Evolutionary conservation across 1,140 invertebrate species (phyloP), one percentile per base, ranked within the genome.

Genomic region (Ruditapes philippinarum): DNA sequence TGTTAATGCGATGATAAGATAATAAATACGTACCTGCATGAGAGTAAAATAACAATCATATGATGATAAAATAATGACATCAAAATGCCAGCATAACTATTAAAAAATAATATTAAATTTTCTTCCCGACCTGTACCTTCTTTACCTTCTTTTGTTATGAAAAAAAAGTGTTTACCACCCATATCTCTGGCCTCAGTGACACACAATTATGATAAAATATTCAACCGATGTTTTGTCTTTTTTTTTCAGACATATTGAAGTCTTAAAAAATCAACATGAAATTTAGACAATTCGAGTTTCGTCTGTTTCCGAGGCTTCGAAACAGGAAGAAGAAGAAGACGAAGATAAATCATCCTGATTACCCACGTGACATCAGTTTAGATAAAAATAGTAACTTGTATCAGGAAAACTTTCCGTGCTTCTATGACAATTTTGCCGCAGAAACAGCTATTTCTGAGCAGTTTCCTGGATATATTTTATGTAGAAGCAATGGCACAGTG

Each of bases 221-320:
- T n/a, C n/a, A n/a, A n/a, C n/a, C n/a, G 42, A 45, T 7, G 5
- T 5, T 45, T 45, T 45, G 5, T 14, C 5, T 57, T 57, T 57
- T 22, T 14, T 14, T 57, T 57, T 17, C 51, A 57, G 51, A 19
- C 51, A 7, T 5, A 45, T 14, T 7, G 42, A 45, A 45, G 42
- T 7, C 5, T 45, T 7, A 5, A 57, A 7, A 19, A 38, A 3
- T 4, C 65, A 60, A 60, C n/a, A 89, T 89, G 87, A 89, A 89
- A 36, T 89, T 89, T 68, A 14, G 87, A 22, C 78, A 83, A 17
- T 89, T 89, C 25, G 78, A 89, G 42, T 89, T 89, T 57, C 78
- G 87, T 28, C 54, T 89, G 51, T 89, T 89, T 76, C 79, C 87
- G 17, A 89, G 81, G 42, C 57, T 89, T 14, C 60, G 70, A 49